phyloP scores from a whole-genome alignment of 2,888 invertebrate species.

The Charanyca ferruginea region DNA sequence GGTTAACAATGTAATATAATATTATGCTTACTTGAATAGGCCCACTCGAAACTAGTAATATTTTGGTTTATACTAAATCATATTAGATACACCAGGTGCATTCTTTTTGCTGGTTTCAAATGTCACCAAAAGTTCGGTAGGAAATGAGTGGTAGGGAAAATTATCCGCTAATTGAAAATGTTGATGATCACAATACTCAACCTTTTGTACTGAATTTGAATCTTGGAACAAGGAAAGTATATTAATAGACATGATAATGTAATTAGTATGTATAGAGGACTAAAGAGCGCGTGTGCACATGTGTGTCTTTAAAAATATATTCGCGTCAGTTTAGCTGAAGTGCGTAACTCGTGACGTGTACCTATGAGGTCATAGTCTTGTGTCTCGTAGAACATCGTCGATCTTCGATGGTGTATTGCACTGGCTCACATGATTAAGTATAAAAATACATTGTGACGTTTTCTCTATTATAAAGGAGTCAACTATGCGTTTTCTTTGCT shows the following conservation, averaged over 20 bases:
- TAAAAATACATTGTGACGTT: conserved; percentile 15
- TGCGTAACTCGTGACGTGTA: conserved; percentile 42
- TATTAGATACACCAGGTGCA: neutral
- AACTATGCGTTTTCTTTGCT: neutral
- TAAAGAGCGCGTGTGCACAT: conserved; percentile 13
- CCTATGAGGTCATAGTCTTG: conserved; percentile 38
- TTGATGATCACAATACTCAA: neutral
- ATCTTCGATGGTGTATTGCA: conserved; percentile 8
- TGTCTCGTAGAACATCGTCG: neutral
- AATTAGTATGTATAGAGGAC: conserved; percentile 8
- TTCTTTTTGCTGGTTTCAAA: no score
- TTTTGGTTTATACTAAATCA: no score
- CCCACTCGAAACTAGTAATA: neutral
- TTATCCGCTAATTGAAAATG: neutral
- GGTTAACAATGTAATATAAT: neutral
- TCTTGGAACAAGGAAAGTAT: neutral
- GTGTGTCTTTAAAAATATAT: conserved; percentile 50
- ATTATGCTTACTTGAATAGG: no score
- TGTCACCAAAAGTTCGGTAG: neutral
- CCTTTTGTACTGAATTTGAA: conserved; percentile 3
- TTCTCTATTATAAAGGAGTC: neutral
- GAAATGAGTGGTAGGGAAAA: neutral
- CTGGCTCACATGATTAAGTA: conserved; percentile 19
- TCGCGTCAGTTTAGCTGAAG: conserved; percentile 39
- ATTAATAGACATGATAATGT: conserved; percentile 17